These are phyloP conservation scores for Blera fallax DNA, from an alignment of 2,888 invertebrate genomes.

Conservation along the genomic window DNA sequence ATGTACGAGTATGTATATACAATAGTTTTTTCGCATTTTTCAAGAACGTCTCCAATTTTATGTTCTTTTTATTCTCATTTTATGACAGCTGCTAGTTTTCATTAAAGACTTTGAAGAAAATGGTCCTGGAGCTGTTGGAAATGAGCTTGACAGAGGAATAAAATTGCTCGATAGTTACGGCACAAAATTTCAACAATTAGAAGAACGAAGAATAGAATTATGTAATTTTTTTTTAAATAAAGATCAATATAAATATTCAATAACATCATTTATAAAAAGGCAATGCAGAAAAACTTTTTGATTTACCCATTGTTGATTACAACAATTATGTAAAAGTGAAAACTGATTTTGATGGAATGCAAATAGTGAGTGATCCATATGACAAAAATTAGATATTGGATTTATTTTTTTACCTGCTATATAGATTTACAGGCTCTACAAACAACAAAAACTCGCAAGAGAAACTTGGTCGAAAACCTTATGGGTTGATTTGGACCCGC, in stretches of 20 bases:
- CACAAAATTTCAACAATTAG: constrained; percentile 86
- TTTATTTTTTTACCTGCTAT: not conserved
- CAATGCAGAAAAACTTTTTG: constrained; percentile 92
- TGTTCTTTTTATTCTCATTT: no score
- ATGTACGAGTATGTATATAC: no score
- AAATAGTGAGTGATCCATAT: constrained; percentile 79
- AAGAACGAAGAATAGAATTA: constrained; percentile 84
- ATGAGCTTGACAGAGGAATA: constrained; percentile 89
- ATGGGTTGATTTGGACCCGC: constrained; percentile 94
- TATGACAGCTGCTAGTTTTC: constrained; percentile 83
- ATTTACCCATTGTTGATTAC: constrained; percentile 92
- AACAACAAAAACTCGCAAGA: constrained; percentile 88
- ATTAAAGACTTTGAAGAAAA: constrained; percentile 87
- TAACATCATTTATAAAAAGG: constrained; percentile 80
- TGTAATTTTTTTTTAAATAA: constrained; percentile 73
- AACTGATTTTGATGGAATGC: constrained; percentile 86
- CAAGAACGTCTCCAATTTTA: no score
- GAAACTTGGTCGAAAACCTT: constrained; percentile 93
- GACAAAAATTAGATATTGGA: not conserved
- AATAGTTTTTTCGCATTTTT: no score
- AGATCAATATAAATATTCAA: constrained; percentile 55
- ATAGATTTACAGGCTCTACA: constrained; percentile 89
- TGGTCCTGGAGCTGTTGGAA: constrained; percentile 91
- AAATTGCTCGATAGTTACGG: constrained; percentile 85
- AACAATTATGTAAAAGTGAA: constrained; percentile 87